These are phyloP conservation scores for Pteronotus mesoamericanus DNA, from an alignment of 2,797 vertebrate species.

Conservation along the genomic window DNA sequence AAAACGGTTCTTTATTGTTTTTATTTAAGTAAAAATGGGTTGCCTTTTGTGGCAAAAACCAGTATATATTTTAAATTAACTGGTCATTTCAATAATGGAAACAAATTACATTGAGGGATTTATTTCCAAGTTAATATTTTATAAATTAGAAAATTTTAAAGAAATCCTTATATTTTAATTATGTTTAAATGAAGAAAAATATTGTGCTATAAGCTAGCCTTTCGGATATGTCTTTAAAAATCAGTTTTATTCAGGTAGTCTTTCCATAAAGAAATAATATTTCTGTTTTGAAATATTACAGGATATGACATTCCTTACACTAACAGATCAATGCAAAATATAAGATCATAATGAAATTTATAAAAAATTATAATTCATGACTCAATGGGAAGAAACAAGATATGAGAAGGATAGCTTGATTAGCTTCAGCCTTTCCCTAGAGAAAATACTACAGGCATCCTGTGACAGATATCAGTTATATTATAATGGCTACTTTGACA, in stretches of 20 bases:
- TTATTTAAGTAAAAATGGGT: background rate
- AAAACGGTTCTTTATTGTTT: background rate
- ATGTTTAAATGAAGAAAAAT: background rate
- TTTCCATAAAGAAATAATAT: background rate
- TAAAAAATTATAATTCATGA: constrained; percentile 8
- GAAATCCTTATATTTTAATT: background rate
- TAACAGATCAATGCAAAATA: background rate
- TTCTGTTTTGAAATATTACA: background rate
- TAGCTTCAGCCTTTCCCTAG: background rate
- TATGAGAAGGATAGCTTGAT: background rate
- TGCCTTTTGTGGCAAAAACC: background rate
- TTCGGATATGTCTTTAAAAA: background rate
- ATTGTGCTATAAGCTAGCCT: background rate
- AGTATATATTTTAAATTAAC: background rate
- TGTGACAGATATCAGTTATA: background rate
- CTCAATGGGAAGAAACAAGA: background rate
- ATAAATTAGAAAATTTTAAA: constrained; percentile 8
- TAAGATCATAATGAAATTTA: background rate
- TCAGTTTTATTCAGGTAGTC: background rate
- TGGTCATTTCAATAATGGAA: background rate
- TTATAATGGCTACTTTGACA: background rate
- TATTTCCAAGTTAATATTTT: background rate
- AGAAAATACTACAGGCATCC: background rate
- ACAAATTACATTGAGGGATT: background rate
- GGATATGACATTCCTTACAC: background rate